Percentiles rank a stretch among this genome's conserved stretches.
Conservation (phyloP, 2,797 vertebrate genomes). For the Schizopygopsis malacanthus region DNA sequence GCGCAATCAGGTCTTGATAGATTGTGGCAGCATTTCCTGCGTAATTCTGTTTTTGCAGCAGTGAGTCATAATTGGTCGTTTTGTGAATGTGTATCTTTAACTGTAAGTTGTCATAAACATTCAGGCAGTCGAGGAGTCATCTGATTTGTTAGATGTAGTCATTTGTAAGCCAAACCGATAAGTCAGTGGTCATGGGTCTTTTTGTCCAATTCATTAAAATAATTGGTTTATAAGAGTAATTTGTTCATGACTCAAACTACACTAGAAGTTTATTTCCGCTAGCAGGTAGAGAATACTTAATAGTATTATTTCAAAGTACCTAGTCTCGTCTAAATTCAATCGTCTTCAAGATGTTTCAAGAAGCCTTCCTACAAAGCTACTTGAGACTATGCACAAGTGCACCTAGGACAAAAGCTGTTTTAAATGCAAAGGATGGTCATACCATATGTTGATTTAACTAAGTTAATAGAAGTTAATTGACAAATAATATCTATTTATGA, state of each 20-base stretch:
- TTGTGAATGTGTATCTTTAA: not conserved
- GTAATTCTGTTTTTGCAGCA: slow-evolving; percentile 15
- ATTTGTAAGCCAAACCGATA: not conserved
- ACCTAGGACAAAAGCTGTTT: not conserved
- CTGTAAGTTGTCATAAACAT: slow-evolving; percentile 1
- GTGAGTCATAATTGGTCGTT: not conserved
- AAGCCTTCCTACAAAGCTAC: not conserved
- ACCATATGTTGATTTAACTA: too few species aligned
- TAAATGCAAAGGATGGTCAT: not conserved
- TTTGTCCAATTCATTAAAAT: not conserved
- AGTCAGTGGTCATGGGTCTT: too few species aligned
- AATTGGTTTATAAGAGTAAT: not conserved
- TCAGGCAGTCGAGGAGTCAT: not conserved
- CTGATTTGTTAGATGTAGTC: not conserved
- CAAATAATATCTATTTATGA: too few species aligned
- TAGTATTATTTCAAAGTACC: not conserved
- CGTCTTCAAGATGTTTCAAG: too few species aligned
- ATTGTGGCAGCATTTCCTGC: not conserved
- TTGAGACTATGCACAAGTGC: not conserved
- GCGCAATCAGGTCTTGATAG: slow-evolving; percentile 9
- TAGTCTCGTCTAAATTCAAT: not conserved
- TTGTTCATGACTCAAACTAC: not conserved
- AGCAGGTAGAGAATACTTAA: not conserved
- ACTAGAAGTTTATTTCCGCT: not conserved
- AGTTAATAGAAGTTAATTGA: too few species aligned